These are phyloP conservation scores for Promerops cafer DNA, from an alignment of 2,113 vertebrate genomes.

Conservation along the genomic window DNA sequence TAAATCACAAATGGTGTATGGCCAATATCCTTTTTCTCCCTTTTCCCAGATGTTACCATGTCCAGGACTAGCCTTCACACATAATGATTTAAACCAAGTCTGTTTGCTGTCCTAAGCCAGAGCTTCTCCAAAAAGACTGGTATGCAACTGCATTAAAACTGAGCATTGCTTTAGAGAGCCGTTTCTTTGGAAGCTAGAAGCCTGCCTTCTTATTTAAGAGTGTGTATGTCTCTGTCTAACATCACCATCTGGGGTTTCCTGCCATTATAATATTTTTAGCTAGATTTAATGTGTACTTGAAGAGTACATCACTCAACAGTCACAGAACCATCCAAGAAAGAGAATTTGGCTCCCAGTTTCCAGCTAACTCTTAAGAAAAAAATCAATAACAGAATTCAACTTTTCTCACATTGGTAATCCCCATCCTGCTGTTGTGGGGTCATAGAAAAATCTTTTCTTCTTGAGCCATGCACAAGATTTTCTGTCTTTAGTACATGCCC, in stretches of 20 bases:
- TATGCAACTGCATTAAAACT: not conserved
- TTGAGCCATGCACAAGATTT: not conserved
- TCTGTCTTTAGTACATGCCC: not conserved
- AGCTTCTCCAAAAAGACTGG: not conserved
- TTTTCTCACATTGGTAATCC: not conserved
- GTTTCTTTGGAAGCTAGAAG: not conserved
- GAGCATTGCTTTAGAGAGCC: not conserved
- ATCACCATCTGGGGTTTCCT: not conserved
- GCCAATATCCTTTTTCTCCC: not conserved
- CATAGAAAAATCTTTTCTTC: not conserved
- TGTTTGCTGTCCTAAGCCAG: not conserved
- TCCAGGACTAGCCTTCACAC: not conserved
- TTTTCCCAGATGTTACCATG: not conserved
- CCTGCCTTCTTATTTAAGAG: not conserved
- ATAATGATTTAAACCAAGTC: not conserved
- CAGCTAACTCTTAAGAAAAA: not conserved
- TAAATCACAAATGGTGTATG: not conserved
- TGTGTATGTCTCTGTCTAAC: not conserved
- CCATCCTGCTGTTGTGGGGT: not conserved
- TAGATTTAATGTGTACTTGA: not conserved
- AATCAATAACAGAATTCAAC: not conserved
- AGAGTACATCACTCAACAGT: not conserved
- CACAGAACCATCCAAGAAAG: not conserved
- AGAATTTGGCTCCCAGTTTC: not conserved
- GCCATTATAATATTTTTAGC: not conserved